Evolutionary conservation across 2,113 vertebrate species (phyloP), one percentile per base, ranked within the genome.

Genomic region (Hymenochirus boettgeri): DNA sequence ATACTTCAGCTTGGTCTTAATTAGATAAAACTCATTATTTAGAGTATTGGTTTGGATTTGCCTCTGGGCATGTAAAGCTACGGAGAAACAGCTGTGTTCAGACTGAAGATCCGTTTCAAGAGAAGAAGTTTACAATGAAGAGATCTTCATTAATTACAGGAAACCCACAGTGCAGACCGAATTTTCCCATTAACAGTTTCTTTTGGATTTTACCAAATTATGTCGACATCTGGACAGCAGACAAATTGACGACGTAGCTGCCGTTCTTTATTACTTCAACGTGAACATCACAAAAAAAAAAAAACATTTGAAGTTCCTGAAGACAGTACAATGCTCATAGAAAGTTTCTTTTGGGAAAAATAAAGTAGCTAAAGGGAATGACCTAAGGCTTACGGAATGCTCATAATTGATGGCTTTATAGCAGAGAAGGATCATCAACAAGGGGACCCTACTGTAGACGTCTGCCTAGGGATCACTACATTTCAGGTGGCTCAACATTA

Each of bases 121-220:
- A 72, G 74, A 64, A 82, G 72, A 73, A 73, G 72, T 86, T 89
- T 42, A 81, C 85, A 76, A 83, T n/a, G 82, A 83, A 88, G 83
- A 73, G 75, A 77, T 86, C 77, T 77, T 76, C 80, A 80, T 87
- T 88, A 85, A 85, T 86, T 84, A 88, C 88, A 92, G 88, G 83
- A 91, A 91, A 84, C 72, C 75, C 77, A 74, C 75, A 82, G 82
- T 83, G 86, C 81, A 78, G 77, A 85, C 86, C 82, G n/a, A 83
- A 75, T 85, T 86, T 86, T 86, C 80, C 82, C 82, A 88, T 92
- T 89, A 90, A 87, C 82, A 83, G 81, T 81, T 83, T 80, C 78
- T 77, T 83, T 77, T 62, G 52, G 70, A 81, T 75, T 77, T 83
- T 81, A 82, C 77, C 88, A 85, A 85, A 89, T 89, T 80, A 83